A percentile compares a stretch with the other conserved stretches of the same genome.
Evolutionary conservation across 1,140 invertebrate genomes (phyloP).

Genomic region (Dreissena polymorpha): DNA sequence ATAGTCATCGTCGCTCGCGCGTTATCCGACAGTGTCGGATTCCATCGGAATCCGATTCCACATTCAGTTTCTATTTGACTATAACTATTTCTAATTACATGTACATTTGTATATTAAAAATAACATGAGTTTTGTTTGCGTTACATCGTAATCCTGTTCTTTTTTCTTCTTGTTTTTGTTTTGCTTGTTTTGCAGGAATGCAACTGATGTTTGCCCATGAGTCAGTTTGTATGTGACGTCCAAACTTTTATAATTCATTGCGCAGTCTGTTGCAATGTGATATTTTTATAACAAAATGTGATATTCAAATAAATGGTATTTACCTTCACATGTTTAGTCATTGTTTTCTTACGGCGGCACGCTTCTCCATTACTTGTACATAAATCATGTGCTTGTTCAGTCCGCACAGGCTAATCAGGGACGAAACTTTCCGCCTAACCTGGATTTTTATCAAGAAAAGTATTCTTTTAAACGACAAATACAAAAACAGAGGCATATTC

Average conservation of each 20-base stretch:
- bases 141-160: neutral
- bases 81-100: neutral
- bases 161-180: neutral
- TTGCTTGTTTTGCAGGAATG: neutral
- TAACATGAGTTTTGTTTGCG: neutral
- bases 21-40: too few relatives aligned
- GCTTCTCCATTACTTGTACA: too few relatives aligned
- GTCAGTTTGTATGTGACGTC: neutral
- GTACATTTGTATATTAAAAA: too few relatives aligned
- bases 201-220: neutral
- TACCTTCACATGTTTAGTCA: too few relatives aligned
- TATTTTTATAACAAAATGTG: constrained; percentile 52
- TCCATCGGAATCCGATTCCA: too few relatives aligned
- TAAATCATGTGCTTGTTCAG: neutral
- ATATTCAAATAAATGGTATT: neutral
- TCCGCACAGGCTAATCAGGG: too few relatives aligned
- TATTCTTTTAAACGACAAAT: too few relatives aligned
- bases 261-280: constrained; percentile 41
- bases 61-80: neutral
- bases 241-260: constrained; percentile 37
- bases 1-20: too few relatives aligned
- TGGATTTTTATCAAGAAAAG: too few relatives aligned
- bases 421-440: too few relatives aligned
- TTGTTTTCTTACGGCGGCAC: too few relatives aligned
- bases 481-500: too few relatives aligned